Conservation (phyloP, 2,113 vertebrate genomes). For the Scomber colias region DNA sequence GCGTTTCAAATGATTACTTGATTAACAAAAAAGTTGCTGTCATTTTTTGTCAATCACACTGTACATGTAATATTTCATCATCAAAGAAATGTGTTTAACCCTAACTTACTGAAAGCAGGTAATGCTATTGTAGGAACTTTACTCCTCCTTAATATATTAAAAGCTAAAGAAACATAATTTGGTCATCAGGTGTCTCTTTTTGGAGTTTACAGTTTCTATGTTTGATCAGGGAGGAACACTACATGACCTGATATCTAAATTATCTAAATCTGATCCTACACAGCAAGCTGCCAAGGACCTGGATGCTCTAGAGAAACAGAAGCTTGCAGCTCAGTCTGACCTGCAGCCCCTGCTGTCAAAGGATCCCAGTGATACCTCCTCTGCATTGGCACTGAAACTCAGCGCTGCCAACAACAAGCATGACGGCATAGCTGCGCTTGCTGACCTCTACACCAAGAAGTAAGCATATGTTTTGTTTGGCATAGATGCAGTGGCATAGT, state of each 20-base stretch:
- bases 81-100: too few relatives aligned
- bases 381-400: slow-evolving; percentile 87
- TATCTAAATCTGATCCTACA: not conserved
- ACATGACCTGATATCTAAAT: slow-evolving; percentile 1
- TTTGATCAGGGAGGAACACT: not conserved
- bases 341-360: slow-evolving; percentile 87
- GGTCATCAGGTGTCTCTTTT: not conserved
- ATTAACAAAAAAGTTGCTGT: too few relatives aligned
- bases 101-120: not conserved
- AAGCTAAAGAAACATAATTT: not conserved
- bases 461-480: slow-evolving; percentile 75
- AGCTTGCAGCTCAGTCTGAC: slow-evolving; percentile 84
- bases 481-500: not conserved
- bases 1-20: too few relatives aligned
- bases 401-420: slow-evolving; percentile 89
- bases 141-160: not conserved
- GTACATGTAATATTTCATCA: too few relatives aligned
- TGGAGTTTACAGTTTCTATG: too few relatives aligned
- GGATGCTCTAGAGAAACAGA: slow-evolving; percentile 87
- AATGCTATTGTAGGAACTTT: not conserved
- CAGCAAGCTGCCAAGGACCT: slow-evolving; percentile 86
- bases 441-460: slow-evolving; percentile 91
- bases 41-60: too few relatives aligned
- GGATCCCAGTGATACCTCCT: slow-evolving; percentile 76
- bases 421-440: slow-evolving; percentile 84